These are phyloP conservation scores for Pseudolaguvia tuberculata DNA, from an alignment of 2,113 vertebrate genomes.

Conservation along the genomic window DNA sequence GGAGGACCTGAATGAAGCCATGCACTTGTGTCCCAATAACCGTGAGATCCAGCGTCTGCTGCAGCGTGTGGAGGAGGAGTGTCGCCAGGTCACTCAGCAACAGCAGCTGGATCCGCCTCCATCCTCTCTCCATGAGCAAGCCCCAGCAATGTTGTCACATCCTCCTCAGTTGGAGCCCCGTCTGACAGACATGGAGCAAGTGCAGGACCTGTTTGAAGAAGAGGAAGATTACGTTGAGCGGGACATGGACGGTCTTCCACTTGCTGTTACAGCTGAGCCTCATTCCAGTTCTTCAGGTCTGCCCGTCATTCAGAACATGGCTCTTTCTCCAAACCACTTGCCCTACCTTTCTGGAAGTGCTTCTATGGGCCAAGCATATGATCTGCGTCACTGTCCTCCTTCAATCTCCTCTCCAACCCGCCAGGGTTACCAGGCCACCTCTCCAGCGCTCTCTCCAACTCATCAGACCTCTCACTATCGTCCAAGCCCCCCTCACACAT, in stretches of 20 bases:
- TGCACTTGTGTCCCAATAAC: slow-evolving; percentile 85
- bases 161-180: slow-evolving; percentile 66
- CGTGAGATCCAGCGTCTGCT: slow-evolving; percentile 87
- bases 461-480: slow-evolving; percentile 81
- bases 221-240: slow-evolving; percentile 79
- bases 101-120: slow-evolving; percentile 70
- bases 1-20: slow-evolving; percentile 87
- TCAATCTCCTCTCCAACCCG: slow-evolving; percentile 72
- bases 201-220: slow-evolving; percentile 78
- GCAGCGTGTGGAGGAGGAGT: slow-evolving; percentile 81
- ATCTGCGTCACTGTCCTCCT: slow-evolving; percentile 40
- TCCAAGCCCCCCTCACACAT: slow-evolving; percentile 71
- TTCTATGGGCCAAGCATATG: slow-evolving; percentile 41
- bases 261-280: slow-evolving; percentile 74
- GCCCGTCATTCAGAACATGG: slow-evolving; percentile 80
- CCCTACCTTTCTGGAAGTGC: slow-evolving; percentile 72
- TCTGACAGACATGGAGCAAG: slow-evolving; percentile 75
- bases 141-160: slow-evolving; percentile 44
- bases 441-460: slow-evolving; percentile 77
- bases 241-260: slow-evolving; percentile 75
- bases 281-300: slow-evolving; percentile 74
- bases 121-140: slow-evolving; percentile 52
- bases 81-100: slow-evolving; percentile 71
- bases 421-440: slow-evolving; percentile 79
- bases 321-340: slow-evolving; percentile 76